Evolutionary conservation across 2,888 invertebrate species (phyloP), one percentile per base, ranked within the genome.

Genomic region (Spodoptera littoralis): DNA sequence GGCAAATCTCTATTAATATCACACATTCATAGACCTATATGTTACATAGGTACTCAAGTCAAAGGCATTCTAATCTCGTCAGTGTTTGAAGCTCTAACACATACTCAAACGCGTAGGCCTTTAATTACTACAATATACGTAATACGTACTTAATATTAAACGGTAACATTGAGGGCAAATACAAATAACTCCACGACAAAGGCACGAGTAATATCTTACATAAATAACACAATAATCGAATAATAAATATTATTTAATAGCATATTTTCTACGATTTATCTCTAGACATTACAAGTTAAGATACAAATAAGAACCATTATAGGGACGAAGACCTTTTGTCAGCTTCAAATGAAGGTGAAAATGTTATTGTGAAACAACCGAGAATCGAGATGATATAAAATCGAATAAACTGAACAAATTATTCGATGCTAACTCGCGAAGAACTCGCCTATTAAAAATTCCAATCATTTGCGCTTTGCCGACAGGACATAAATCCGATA

Each of bases 401-500:
- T 71, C 43, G 60, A 75, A 62, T 60, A 60, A 68, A 65, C 58
- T 42, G 8, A 60, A 60, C 49, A 50, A 73, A 58, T 58, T 58
- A n/a, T 53, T 59, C 36, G 27, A 47, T 55, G 70, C 60, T 66
- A 60, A 51, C 50, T 70, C 51, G 44, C 47, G 61, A 60, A 77
- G 65, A 63, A 61, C 11, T 49, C 57, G 59, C 41, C 68, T 77
- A 70, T 79, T 80, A 69, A 77, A 79, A 79, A 75, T 72, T 75
- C 67, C 78, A 79, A 77, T 75, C 57, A 67, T 65, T 80, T 72
- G 52, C 70, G 64, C 65, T 75, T 61, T 62, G 73, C 57, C 50
- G 49, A 57, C 69, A 75, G 41, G 52, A 69, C 73, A 70, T 67
- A 70, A 79, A 80, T 70, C 73, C 68, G 67, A 78, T 79, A 77